Evolutionary conservation across 1,140 invertebrate genomes (phyloP), one percentile per base, ranked within the genome.

Genomic region (Leptopilina boulardi): DNA sequence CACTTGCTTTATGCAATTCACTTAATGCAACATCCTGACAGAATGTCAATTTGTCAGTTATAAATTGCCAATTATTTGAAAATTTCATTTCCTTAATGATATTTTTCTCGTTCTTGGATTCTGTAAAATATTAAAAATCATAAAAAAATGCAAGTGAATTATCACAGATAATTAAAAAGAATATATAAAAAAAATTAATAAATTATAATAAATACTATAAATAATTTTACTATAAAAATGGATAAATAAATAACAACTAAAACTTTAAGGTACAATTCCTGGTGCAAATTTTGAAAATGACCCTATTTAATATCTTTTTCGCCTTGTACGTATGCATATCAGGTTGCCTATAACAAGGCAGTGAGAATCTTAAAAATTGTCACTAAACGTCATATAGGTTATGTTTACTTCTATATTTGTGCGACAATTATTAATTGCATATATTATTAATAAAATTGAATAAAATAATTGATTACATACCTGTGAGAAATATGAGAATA

Each of bases 1-100:
- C 26, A 66, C 11, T 66, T n/a, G 56, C 56, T 30, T 15, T 10
- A 66, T 66, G 56, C 13, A 66, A 34, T 66, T 66, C 56, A 30
- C 15, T n/a, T 2, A 66, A 23, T 30, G 56, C 23, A 1, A 4
- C 26, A 6, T 66, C 9, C 15, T 30, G 11, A 66, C 26, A 15
- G 2, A 30, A 15, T 4, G 15, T 66, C 26, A 66, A 30, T 30
- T 66, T 13, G 13, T 66, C 23, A 10, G 3, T 30, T 30, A 30
- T 4, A 66, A 30, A 23, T 15, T 13, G 11, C 23, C 56, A 30
- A 30, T 11, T 30, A 13, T 26, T 15, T 30, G 13, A 3, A 13
- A 30, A 15, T 8, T 30, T 13, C 15, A 30, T 66, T 66, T 30
- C 21, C 2, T 2, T 23, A 18, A 51, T 18, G 23, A 23, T 4